Base-by-base conservation (phyloP, 2,797 vertebrate species). In the Sebastes miniatus region DNA sequence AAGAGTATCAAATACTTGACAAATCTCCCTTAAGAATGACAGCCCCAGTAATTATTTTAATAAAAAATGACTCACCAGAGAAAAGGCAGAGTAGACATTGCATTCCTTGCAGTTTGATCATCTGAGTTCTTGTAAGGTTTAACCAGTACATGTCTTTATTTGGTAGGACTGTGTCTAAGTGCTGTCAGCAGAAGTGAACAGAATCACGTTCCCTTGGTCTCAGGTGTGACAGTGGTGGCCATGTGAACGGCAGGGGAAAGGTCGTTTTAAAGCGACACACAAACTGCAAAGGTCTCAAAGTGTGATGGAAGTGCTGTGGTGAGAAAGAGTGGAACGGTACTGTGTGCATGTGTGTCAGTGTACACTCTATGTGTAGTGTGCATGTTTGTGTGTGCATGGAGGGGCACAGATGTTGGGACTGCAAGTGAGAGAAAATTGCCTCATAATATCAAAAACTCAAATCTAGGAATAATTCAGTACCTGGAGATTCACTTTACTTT, bases 381-480 rank as follows among this genome's bases (percentile, higher is more conserved):
- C 11, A 61, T 69, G 31, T 22, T 24, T 56, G 65, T 47, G n/a
- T 8, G n/a, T 1, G 12, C 1, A 1, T 74, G 39, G 10, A 25
- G 73, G 43, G 24, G 10, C 32, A 10, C 25, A 68, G 76, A 67
- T 54, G 32, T 54, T 73, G 57, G 39, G 64, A 25, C 68, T 80
- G 36, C 12, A 74, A 72, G 66, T 4, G 1, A 27, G 36, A 79
- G 52, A 69, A 76, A 74, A 69, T 50, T 58, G 20, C 69, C 34
- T 80, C 36, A 57, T 58, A 43, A 27, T 67, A 86, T 81, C 43
- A 73, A 70, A 82, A 87, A 80, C 57, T 61, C 13, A 22, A 78
- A 80, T 61, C 16, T n/a, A 68, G 52, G 73, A 80, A 83, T 81
- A 81, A 84, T 80, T 85, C 68, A 75, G 56, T 62, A 79, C 54